Evolutionary conservation across 2,113 vertebrate genomes (phyloP).

Genomic region (Saccopteryx leptura): DNA sequence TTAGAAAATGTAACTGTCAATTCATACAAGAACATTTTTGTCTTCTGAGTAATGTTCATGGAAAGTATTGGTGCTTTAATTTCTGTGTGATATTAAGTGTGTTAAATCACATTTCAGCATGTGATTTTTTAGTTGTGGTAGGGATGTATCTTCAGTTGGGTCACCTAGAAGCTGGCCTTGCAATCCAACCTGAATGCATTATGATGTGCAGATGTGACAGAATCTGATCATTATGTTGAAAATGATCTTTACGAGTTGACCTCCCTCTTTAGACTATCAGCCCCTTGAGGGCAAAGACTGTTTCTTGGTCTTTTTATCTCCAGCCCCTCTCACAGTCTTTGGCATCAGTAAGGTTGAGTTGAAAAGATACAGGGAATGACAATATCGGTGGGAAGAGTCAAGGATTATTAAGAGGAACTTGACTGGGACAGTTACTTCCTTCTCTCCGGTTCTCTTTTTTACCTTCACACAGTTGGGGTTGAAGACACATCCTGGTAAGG

Average conservation of each 20-base stretch:
- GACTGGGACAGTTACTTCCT: background rate
- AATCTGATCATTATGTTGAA: background rate
- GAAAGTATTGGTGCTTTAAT: conserved; percentile 63
- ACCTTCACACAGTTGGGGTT: background rate
- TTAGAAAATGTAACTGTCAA: conserved; percentile 58
- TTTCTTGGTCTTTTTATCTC: conserved; percentile 23
- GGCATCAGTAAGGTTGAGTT: background rate
- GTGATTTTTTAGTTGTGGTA: conserved; percentile 2
- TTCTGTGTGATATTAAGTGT: conserved; percentile 62
- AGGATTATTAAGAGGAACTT: background rate
- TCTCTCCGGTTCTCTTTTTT: conserved; percentile 6
- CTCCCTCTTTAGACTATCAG: background rate
- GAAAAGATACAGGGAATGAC: background rate
- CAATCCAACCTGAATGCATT: background rate
- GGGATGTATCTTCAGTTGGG: conserved; percentile 1
- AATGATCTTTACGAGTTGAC: background rate
- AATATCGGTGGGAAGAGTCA: background rate
- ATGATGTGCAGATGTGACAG: background rate
- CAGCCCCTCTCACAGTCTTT: conserved; percentile 20
- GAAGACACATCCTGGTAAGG: conserved; percentile 3
- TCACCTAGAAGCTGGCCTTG: background rate
- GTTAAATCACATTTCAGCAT: conserved; percentile 64
- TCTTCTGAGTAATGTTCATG: conserved; percentile 64
- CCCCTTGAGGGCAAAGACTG: background rate
- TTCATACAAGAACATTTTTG: conserved; percentile 56